Evolutionary conservation across 53 echinoderm and acorn worm genomes (phyloP).

Genomic region (Holothuria leucospilota): DNA sequence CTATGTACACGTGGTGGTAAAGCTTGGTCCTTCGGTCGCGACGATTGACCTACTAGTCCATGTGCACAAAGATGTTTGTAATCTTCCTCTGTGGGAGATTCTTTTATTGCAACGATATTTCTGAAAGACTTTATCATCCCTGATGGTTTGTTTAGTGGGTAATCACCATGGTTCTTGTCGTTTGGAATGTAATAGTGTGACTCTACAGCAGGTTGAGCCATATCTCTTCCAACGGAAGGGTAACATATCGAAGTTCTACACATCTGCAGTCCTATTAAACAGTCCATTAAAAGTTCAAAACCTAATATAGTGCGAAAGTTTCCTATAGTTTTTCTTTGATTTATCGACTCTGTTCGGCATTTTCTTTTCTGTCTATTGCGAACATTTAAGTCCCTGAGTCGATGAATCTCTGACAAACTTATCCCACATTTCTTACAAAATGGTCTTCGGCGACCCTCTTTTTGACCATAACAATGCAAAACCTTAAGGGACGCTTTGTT

Average conservation of each 20-base stretch:
- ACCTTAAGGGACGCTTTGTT: too few relatives aligned
- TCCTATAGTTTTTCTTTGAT: slow-evolving; percentile 15
- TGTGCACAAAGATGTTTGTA: slow-evolving; percentile 6
- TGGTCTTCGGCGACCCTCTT: background rate
- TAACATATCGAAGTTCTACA: background rate
- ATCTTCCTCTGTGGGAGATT: slow-evolving; percentile 33
- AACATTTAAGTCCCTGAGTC: slow-evolving; percentile 24
- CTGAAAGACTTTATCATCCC: slow-evolving; percentile 32
- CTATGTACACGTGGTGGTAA: too few relatives aligned
- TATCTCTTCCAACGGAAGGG: background rate
- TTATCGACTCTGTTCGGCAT: background rate
- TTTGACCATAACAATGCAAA: background rate
- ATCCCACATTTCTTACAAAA: slow-evolving; percentile 43
- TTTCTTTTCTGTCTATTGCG: slow-evolving; percentile 23
- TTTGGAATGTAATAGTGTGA: slow-evolving; percentile 12
- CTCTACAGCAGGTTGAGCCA: background rate
- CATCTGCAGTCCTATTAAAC: slow-evolving; percentile 14
- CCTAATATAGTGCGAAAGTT: slow-evolving; percentile 30
- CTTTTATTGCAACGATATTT: slow-evolving; percentile 41
- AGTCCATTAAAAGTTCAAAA: slow-evolving; percentile 15
- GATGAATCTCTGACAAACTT: slow-evolving; percentile 32
- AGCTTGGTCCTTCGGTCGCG: too few relatives aligned
- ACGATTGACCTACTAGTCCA: slow-evolving; percentile 1
- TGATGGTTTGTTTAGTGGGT: background rate
- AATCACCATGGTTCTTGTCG: background rate